Evolutionary conservation across 2,113 vertebrate species (phyloP), one percentile per base, ranked within the genome.

Genomic region (Strix aluco): DNA sequence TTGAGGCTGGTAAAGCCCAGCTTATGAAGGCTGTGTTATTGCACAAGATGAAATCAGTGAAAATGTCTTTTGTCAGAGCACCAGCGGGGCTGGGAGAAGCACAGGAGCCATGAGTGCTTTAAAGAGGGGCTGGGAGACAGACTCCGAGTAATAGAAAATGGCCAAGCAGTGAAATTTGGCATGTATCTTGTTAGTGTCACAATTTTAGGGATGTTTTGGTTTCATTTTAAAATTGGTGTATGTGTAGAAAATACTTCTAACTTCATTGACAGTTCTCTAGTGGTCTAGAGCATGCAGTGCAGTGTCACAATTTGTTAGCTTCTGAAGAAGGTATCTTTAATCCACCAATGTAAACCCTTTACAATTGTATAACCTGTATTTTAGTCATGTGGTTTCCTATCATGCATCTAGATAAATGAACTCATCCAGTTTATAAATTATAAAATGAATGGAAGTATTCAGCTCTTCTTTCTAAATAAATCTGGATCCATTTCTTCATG

Each of bases 311-410:
- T 70, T 95, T 4, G 25, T 96, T 94, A 93, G 63, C 81, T 92
- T 88, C 88, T 81, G 79, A 88, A 86, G 79, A 93, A 90, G 46
- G 52, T 90, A 54, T 88, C 93, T 96, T 95, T 94, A 96, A 96
- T 96, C 86, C 93, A 93, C 85, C 91, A 86, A 15, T 11, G 10
- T 83, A 94, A 95, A 86, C 42, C 71, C 63, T 81, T 92, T 89
- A 70, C 88, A 90, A 55, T 55, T 95, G 63, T 90, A 81, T 94
- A 81, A 96, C 93, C 92, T 90, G 65, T 96, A 46, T 92, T 97
- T 96, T 77, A 85, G 74, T 80, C 67, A 54, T 88, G 75, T 96
- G 96, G 92, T 96, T 97, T 95, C 85, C 90, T 94, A 94, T 95
- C 26, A 9, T 78, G 66, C 87, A 93, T 95, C 79, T 92, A 92